Base-by-base conservation (phyloP, 2,797 vertebrate genomes). In the Gymnopithys bicolor region DNA sequence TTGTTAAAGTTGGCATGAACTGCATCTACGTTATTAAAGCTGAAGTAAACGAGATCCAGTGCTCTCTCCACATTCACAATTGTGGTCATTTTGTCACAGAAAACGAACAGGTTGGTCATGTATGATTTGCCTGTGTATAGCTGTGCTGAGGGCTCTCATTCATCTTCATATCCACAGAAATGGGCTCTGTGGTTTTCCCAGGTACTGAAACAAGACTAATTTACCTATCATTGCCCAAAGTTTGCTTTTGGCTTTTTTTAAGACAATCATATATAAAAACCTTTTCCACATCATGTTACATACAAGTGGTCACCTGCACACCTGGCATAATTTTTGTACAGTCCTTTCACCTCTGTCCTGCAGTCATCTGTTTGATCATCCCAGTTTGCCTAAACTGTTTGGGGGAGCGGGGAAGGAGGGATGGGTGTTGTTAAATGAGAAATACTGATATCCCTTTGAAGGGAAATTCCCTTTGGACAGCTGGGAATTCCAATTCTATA, bases 341-440 rank as follows among this genome's bases (percentile, higher is more conserved):
- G 13, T 46, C 15, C 9, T 53, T 70, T 77, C 19, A 11, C 9
- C 13, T 58, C 37, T 73, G 43, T 52, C 41, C 51, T 41, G 28
- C 24, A 19, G 55, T 37, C 55, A 66, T 24, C 24, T 30, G 76
- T 69, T 84, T 73, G 17, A 73, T 58, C 28, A 52, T 15, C 9
- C 5, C 22, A 56, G 22, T 74, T 66, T 35, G 77, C 28, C 32
- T 43, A 49, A 45, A 80, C 24, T 52, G 39, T 45, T 1, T 32
- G 8, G 2, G 23, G 5, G 1, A 16, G 5, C 0, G 19, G 23
- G 5, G 1, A 16, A 5, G 0, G 19, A 53, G 49, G 37, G 5
- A 6, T 7, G 59, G 19, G 30, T 43, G 41, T 43, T 43, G 17
- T 43, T 43, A 43, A 71, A 83, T 52, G 46, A 49, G 32, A 82